phyloP scores from a whole-genome alignment of 2,888 invertebrate genomes.

The Bugula neritina region DNA sequence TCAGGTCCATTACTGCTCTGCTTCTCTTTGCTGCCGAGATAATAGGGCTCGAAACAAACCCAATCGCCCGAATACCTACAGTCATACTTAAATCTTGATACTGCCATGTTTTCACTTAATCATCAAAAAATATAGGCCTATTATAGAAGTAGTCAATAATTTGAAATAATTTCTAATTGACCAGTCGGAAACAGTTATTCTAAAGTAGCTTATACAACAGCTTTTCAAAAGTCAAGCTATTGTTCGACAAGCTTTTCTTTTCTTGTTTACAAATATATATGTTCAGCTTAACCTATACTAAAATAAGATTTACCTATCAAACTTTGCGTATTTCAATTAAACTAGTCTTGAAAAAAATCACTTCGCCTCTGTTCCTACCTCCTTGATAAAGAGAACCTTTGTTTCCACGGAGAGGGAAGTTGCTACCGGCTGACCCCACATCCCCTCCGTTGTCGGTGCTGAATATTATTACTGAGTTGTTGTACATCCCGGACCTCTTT shows the following conservation, averaged over 20 bases:
- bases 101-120: neutral
- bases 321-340: too few relatives aligned
- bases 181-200: neutral
- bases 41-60: constrained; percentile 16
- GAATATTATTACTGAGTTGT: constrained; percentile 24
- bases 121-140: neutral
- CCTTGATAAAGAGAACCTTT: constrained; percentile 85
- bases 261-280: too few relatives aligned
- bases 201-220: too few relatives aligned
- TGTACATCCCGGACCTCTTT: constrained; percentile 30
- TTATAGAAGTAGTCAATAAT: neutral
- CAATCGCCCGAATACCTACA: constrained; percentile 1
- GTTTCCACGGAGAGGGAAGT: constrained; percentile 47
- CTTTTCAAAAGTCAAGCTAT: too few relatives aligned
- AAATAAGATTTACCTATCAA: too few relatives aligned
- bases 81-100: neutral
- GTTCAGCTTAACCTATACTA: too few relatives aligned
- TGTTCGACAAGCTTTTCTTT: too few relatives aligned
- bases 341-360: too few relatives aligned
- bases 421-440: constrained; percentile 42
- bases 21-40: neutral
- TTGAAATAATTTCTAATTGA: neutral
- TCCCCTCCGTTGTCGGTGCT: constrained; percentile 40
- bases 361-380: constrained; percentile 35
- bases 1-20: constrained; percentile 2